Base-by-base conservation (phyloP, 1,140 invertebrate species). In the Coptotermes formosanus region DNA sequence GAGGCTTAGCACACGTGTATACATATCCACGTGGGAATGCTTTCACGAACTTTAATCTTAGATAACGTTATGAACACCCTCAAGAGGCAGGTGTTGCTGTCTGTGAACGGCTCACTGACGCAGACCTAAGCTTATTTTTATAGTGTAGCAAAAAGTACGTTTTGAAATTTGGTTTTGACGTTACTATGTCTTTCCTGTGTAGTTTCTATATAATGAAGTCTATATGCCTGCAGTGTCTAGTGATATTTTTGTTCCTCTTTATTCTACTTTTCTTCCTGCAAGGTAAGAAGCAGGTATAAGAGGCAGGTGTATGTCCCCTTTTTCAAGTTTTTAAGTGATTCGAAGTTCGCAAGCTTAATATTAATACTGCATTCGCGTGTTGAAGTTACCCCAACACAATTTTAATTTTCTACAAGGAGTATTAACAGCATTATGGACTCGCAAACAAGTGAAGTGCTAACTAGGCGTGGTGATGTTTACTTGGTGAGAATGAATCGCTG, bases 21-120 rank as follows among this genome's bases (percentile, higher is more conserved):
- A 75, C n/a, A 14, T 16, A 75, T 9, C 64, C 64, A 75, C 64
- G 30, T 75, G 64, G n/a, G 64, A 75, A 30, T 75, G 64, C 64
- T 75, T 75, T 75, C n/a, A 75, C n/a, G 25, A 75, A 75, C n/a
- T 25, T 75, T 75, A 75, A 75, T 75, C 25, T n/a, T n/a, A 75
- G 64, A 75, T 75, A 75, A 75, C 64, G 30, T 75, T 75, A 14
- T 75, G n/a, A n/a, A 75, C 25, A 75, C n/a, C 2, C 64, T 25
- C 6, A 75, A n/a, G n/a, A n/a, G n/a, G n/a, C 7, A 55, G 16
- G 19, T 55, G 52, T 2, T 75, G 2, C 64, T 75, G 25, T 30
- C 7, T n/a, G 3, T 1, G 2, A 25, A n/a, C 19, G 6, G n/a
- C n/a, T 75, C 64, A 75, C 64, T 75, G 64, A n/a, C 25, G n/a